phyloP scores from a whole-genome alignment of 2,113 vertebrate genomes.

The Sapajus apella region DNA sequence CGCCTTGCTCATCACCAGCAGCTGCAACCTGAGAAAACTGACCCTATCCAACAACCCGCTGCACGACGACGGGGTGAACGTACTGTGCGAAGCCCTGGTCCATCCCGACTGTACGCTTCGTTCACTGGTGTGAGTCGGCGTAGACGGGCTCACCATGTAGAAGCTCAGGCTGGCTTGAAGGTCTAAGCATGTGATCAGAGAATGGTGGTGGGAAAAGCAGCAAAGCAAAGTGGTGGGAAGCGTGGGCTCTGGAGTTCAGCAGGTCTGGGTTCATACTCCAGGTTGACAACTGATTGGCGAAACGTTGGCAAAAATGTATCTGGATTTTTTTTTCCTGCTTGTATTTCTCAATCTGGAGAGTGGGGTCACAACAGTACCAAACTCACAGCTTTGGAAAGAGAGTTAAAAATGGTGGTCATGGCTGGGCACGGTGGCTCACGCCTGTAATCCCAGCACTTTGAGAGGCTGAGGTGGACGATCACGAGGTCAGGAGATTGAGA shows the following conservation, averaged over 20 bases:
- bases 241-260: background rate
- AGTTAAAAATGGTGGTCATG: background rate
- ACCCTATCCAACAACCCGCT: background rate
- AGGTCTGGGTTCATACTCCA: background rate
- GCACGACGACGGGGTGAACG: rapidly evolving
- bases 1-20: background rate
- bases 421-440: rapidly evolving
- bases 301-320: too few species aligned
- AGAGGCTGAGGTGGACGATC: rapidly evolving
- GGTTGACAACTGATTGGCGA: too few species aligned
- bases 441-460: too few species aligned
- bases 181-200: background rate
- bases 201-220: too few species aligned
- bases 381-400: background rate
- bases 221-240: background rate
- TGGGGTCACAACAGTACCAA: background rate
- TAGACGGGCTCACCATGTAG: rapidly evolving
- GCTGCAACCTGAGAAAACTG: background rate
- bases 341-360: background rate
- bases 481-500: too few species aligned
- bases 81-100: background rate
- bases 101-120: background rate
- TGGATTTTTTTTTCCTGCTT: background rate
- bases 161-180: background rate
- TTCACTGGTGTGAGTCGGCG: background rate